Percentiles rank a stretch among this genome's conserved stretches.
Evolutionary conservation across 2,888 invertebrate species (phyloP).

Genomic region (Clistopyga incitator): DNA sequence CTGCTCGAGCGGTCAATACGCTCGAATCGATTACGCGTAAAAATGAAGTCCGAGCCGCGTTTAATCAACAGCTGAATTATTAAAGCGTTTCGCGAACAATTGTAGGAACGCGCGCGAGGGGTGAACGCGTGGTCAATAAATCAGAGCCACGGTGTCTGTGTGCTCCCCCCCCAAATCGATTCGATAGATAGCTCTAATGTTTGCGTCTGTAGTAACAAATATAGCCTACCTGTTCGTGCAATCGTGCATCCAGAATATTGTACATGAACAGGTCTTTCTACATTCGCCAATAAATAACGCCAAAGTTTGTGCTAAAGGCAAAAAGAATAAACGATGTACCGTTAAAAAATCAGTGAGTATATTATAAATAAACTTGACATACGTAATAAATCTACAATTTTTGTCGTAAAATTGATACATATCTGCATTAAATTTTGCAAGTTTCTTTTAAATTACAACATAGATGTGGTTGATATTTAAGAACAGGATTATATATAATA

Average conservation of each 20-base stretch:
- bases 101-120: constrained; percentile 62
- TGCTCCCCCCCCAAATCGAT: constrained; percentile 17
- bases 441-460: too few relatives aligned
- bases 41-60: constrained; percentile 78
- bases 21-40: constrained; percentile 78
- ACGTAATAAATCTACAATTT: too few relatives aligned
- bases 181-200: constrained; percentile 51
- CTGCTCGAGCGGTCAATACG: constrained; percentile 48
- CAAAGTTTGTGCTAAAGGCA: background rate
- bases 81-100: constrained; percentile 81
- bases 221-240: background rate
- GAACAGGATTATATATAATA: too few relatives aligned
- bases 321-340: constrained; percentile 1
- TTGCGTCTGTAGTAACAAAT: constrained; percentile 21
- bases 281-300: background rate
- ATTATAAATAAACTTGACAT: too few relatives aligned
- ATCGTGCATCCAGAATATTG: background rate
- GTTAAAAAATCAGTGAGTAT: too few relatives aligned
- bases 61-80: constrained; percentile 83
- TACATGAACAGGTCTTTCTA: constrained; percentile 1
- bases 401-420: too few relatives aligned
- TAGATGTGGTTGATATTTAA: too few relatives aligned
- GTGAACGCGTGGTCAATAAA: constrained; percentile 79
- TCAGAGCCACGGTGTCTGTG: constrained; percentile 75
- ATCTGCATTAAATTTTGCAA: too few relatives aligned